A percentile compares a stretch with the other conserved stretches of the same genome.
Evolutionary conservation across 2,888 invertebrate species (phyloP).

Genomic region (Platycheirus rosarum): DNA sequence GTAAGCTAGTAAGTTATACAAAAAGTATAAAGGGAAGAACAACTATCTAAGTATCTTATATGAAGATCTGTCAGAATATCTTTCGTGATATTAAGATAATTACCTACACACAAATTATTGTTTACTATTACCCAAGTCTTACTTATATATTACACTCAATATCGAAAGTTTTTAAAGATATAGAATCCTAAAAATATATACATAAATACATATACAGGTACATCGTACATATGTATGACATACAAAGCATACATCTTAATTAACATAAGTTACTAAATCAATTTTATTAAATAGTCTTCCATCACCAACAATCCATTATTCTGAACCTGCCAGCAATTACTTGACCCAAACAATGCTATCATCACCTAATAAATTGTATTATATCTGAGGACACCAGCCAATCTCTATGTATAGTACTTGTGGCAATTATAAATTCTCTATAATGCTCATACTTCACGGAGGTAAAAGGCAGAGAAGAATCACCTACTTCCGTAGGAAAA

Average conservation of each 20-base stretch:
- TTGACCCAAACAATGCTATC: constrained; percentile 36
- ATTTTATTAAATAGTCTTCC: constrained; percentile 33
- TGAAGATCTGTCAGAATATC: too few species aligned
- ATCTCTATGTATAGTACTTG: constrained; percentile 30
- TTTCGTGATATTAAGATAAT: too few species aligned
- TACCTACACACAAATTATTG: too few species aligned
- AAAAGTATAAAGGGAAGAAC: too few species aligned
- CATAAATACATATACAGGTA: too few species aligned
- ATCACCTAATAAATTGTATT: constrained; percentile 29
- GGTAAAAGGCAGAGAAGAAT: constrained; percentile 33
- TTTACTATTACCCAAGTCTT: too few species aligned
- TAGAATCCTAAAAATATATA: too few species aligned
- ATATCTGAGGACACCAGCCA: constrained; percentile 26
- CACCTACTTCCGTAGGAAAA: constrained; percentile 66
- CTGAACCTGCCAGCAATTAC: constrained; percentile 53
- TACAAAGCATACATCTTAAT: not conserved
- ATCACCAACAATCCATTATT: constrained; percentile 36
- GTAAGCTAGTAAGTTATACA: too few species aligned
- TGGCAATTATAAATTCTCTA: constrained; percentile 47
- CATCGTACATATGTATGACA: too few species aligned
- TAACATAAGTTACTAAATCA: constrained; percentile 1
- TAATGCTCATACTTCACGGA: constrained; percentile 3
- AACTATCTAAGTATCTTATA: too few species aligned
- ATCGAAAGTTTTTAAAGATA: too few species aligned
- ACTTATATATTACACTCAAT: too few species aligned